Percentiles rank a stretch among this genome's conserved stretches.
These are phyloP conservation scores for Misgurnus anguillicaudatus DNA, from an alignment of 2,113 vertebrate species.

Conservation along the genomic window DNA sequence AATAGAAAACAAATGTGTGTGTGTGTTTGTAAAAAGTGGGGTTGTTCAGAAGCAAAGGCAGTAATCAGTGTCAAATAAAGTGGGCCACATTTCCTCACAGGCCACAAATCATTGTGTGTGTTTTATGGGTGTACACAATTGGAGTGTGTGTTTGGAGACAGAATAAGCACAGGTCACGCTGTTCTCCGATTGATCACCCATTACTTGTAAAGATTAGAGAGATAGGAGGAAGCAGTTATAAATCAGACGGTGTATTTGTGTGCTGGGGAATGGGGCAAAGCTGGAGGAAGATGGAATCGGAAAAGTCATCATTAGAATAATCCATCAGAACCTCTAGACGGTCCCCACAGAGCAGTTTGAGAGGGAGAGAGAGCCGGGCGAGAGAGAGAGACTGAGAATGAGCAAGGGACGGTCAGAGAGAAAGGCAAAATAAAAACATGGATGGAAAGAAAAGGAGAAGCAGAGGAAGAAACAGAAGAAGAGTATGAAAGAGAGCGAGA, in stretches of 20 bases:
- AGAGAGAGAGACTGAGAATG: not conserved
- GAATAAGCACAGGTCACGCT: slow-evolving; percentile 31
- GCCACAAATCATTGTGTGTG: slow-evolving; percentile 40
- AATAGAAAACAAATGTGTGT: not conserved
- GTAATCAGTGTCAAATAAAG: slow-evolving; percentile 44
- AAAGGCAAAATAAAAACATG: not conserved
- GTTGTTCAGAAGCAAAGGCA: slow-evolving; percentile 36
- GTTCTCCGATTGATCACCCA: slow-evolving; percentile 30
- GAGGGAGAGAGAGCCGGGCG: not conserved
- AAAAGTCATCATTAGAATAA: slow-evolving; percentile 47
- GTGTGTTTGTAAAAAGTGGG: slow-evolving; percentile 9
- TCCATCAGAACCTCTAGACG: slow-evolving; percentile 35
- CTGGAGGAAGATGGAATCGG: slow-evolving; percentile 33
- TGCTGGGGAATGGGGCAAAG: not conserved
- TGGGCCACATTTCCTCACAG: slow-evolving; percentile 37
- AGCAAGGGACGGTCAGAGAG: not conserved
- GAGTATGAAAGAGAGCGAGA: not conserved
- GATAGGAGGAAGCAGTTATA: slow-evolving; percentile 15
- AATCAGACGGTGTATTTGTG: slow-evolving; percentile 27
- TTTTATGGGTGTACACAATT: slow-evolving; percentile 5
- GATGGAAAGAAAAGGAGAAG: no score
- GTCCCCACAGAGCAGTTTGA: slow-evolving; percentile 22
- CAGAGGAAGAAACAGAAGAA: not conserved
- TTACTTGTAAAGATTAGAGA: slow-evolving; percentile 32
- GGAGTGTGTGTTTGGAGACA: slow-evolving; percentile 30